Conservation (phyloP, 2,888 invertebrate species). For the Cantharis lateralis region DNA sequence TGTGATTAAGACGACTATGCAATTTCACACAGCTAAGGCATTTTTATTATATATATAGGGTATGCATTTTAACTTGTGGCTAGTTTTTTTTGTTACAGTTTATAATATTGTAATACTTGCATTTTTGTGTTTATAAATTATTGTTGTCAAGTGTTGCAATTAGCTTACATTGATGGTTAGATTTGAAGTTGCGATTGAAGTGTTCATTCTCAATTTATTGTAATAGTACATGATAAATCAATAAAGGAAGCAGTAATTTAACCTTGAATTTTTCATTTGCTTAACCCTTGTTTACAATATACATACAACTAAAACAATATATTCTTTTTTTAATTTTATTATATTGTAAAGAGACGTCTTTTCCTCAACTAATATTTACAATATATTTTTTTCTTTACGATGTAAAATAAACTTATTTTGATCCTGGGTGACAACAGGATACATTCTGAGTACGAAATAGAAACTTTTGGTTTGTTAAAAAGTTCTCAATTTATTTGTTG, state of each 20-base stretch:
- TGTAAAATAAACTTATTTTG: too few relatives aligned
- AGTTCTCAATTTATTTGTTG: too few relatives aligned
- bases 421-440: too few relatives aligned
- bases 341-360: too few relatives aligned
- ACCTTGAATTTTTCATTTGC: not conserved
- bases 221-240: not conserved
- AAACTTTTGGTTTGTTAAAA: too few relatives aligned
- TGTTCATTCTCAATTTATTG: not conserved
- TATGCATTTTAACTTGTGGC: not conserved
- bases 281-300: not conserved
- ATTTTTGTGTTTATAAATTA: conserved; percentile 1
- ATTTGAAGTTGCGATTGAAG: not conserved
- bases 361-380: too few relatives aligned
- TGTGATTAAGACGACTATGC: not conserved
- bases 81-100: not conserved
- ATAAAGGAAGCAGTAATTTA: not conserved
- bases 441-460: too few relatives aligned
- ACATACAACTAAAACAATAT: too few relatives aligned
- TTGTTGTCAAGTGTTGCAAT: not conserved
- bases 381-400: too few relatives aligned
- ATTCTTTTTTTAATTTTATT: too few relatives aligned
- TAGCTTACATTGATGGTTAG: not conserved
- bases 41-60: not conserved
- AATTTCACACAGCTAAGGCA: not conserved
- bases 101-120: not conserved